A percentile compares a stretch with the other conserved stretches of the same genome.
These are phyloP conservation scores for Crocallis elinguaria DNA, from an alignment of 2,888 invertebrate species.

Conservation along the genomic window DNA sequence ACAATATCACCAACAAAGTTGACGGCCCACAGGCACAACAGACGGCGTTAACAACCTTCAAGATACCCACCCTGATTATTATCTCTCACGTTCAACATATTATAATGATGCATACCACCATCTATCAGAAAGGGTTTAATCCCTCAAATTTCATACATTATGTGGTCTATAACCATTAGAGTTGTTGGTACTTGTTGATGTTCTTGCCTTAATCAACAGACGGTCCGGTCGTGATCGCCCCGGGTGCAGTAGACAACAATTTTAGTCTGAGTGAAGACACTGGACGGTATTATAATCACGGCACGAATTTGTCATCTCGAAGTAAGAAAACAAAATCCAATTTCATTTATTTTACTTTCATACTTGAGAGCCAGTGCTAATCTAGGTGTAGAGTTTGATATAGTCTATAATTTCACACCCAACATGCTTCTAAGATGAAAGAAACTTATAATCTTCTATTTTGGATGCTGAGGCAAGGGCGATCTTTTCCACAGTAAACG, in stretches of 20 bases:
- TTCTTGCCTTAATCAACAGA: conserved; percentile 11
- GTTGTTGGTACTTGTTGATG: not conserved
- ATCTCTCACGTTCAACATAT: conserved; percentile 13
- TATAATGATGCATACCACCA: not conserved
- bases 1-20: no score
- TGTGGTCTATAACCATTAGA: conserved; percentile 17
- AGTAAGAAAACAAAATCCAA: no score
- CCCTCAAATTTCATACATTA: conserved; percentile 6
- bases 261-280: no score
- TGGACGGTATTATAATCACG: no score
- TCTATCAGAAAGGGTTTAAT: conserved; percentile 16
- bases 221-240: not conserved
- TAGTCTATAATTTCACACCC: no score
- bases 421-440: no score
- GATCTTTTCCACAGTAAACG: conserved; percentile 67
- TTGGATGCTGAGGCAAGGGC: conserved; percentile 42
- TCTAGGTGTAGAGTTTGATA: no score
- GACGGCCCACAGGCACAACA: not conserved
- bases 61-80: conserved; percentile 6
- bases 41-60: not conserved
- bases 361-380: no score
- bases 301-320: no score
- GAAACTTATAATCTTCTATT: conserved; percentile 47
- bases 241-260: not conserved
- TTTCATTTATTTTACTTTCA: no score